Evolutionary conservation across 2,113 vertebrate genomes (phyloP).

Genomic region (Perognathus longimembris): DNA sequence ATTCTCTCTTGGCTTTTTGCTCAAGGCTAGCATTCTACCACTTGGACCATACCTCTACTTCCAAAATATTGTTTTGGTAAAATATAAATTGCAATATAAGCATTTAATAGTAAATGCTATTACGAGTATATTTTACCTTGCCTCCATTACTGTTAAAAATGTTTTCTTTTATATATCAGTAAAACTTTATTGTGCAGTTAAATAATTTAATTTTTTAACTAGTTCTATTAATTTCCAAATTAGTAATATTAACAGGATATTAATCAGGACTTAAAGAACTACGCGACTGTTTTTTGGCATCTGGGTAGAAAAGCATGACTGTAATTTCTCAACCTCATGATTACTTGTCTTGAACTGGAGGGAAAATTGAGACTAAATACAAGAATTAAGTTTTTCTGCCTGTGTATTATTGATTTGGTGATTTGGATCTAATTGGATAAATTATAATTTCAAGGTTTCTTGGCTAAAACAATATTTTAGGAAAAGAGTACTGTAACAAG

Average conservation of each 20-base stretch:
- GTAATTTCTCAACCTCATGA: neutral
- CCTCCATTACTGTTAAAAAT: neutral
- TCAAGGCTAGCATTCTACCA: no score
- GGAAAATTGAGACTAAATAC: neutral
- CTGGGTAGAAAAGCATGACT: neutral
- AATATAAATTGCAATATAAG: neutral
- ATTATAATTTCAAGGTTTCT: slow-evolving; percentile 10
- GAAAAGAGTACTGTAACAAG: neutral
- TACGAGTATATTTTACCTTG: neutral
- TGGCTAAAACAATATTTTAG: neutral
- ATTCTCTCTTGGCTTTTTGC: no score
- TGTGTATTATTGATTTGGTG: slow-evolving; percentile 29
- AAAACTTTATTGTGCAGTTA: neutral
- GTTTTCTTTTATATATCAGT: neutral
- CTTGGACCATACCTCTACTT: no score
- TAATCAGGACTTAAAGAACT: neutral
- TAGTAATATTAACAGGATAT: neutral
- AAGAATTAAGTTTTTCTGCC: slow-evolving; percentile 43
- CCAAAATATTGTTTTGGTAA: neutral
- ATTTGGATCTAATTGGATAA: slow-evolving; percentile 24
- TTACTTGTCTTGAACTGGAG: slow-evolving; percentile 24
- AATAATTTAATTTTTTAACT: slow-evolving; percentile 38
- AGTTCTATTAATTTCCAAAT: slow-evolving; percentile 32
- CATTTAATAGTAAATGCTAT: neutral
- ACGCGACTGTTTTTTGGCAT: neutral